Evolutionary conservation across 2,113 vertebrate species (phyloP), one percentile per base, ranked within the genome.

Genomic region (Aphelocoma coerulescens): DNA sequence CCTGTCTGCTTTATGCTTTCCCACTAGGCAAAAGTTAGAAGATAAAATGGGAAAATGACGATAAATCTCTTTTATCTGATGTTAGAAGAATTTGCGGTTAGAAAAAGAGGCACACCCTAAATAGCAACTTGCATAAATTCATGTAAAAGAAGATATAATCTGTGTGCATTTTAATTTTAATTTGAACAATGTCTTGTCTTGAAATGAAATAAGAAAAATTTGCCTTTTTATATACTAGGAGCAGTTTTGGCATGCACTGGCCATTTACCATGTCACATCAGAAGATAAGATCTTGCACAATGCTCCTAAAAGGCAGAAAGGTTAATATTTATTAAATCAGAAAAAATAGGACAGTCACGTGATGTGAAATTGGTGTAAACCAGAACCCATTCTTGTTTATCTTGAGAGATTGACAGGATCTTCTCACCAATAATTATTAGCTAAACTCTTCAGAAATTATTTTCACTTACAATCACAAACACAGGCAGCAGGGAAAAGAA

Each of bases 1-100:
- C 91, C 95, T 96, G 93, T 96, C 81, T 89, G 32, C 69, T 81
- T 91, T 79, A 41, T 3, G 11, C 65, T 91, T 93, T 94, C 88
- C 91, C 66, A 91, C 54, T 72, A 67, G 83, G 93, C 83, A 93
- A 91, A 95, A 96, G 63, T 89, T 87, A 82, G 52, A 72, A 94
- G 92, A 92, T 85, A 95, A 95, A 87, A 82, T 85, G 30, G 54
- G 73, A 89, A 51, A 75, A 44, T 43, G 28, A 57, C 3, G 20
- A 78, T 97, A 97, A 96, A 94, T 96, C 93, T 91, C 63, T 52
- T 90, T 93, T 96, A 92, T 95, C 96, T 96, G 95, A 96, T 94
- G 77, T 13, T 72, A 41, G 92, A 94, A 58, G 95, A 91, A 96
- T 85, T 89, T 0, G 20, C 0, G 58, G 93, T 96, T 91, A 78